Base-by-base conservation (phyloP, 2,113 vertebrate species). In the Microtus richardsoni region DNA sequence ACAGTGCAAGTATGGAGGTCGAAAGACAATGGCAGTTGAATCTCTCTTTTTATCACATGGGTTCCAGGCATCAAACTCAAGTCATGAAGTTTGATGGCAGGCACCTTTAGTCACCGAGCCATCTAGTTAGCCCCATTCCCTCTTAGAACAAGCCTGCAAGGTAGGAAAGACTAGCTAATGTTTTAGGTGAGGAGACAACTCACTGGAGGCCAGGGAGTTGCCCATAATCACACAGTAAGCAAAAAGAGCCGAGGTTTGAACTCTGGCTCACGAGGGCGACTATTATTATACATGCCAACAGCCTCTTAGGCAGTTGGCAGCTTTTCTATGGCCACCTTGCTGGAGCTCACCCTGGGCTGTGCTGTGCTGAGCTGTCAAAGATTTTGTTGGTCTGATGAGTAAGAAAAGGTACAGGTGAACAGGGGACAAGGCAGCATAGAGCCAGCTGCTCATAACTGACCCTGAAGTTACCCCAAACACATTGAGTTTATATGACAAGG, bases 381-480 rank as follows among this genome's bases (percentile, higher is more conserved):
- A 39, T 21, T n/a, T 84, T 88, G 75, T 64, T 44, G 14, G 10
- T 78, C 19, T 54, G 58, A 33, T 64, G 41, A 66, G 21, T 68
- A 49, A 84, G 80, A 39, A 62, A 3, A 4, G 60, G 71, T 52
- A 26, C 41, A 62, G 71, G 44, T 30, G n/a, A 88, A 22, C 66
- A 28, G 66, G 6, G 64, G 33, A 49, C 36, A 14, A 17, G 16
- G 36, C 5, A 85, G 70, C 71, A 16, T 21, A 14, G 70, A 95
- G 89, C 84, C 58, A 77, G 79, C 79, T 93, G 92, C 86, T 91
- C 14, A 33, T 78, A 24, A 79, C 92, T 92, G 88, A 82, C 92
- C 95, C 49, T 11, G 8, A 75, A 70, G 33, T 79, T 60, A 49
- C 73, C 3, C 12, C 66, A 93, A 77, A 95, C 1, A 7, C 26